Evolutionary conservation across 2,797 vertebrate genomes (phyloP), one percentile per base, ranked within the genome.

Genomic region (Tragopan temminckii): DNA sequence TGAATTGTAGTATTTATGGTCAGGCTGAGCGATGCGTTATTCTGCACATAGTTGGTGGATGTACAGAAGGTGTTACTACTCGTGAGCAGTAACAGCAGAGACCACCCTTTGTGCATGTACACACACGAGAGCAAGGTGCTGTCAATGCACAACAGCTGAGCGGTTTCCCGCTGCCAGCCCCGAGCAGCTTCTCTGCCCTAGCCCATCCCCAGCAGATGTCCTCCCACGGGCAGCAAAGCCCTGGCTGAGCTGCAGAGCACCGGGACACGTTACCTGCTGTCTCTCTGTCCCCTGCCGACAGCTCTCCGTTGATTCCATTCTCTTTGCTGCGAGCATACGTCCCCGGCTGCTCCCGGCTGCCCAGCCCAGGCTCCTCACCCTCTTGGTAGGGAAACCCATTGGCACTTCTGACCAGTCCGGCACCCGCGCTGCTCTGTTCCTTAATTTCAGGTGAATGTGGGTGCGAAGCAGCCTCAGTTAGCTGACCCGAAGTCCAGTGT

Each of bases 281-380:
- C 95, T 99, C 98, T 82, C 98, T 98, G 38, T 98, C 99, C 71
- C 98, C 98, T 1, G 98, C 97, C 3, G 97, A 98, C 71, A 99
- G 91, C 77, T 99, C 99, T 50, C 99, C 99, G 0, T 99, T 99
- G 97, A 99, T 99, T n/a, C 99, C 99, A 0, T 99, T 99, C 97
- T 99, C 99, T 97, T 98, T 98, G 96, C 98, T 98, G 52, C 96
- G 92, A 18, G 98, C 87, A 75, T 98, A 99, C 6, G 98, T 85
- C 77, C 96, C 96, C 35, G 83, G 98, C 86, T 98, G 98, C 77
- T 94, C 98, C 27, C 62, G 98, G 67, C 82, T 89, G 94, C 71
- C 98, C 92, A 98, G 99, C 97, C 97, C 98, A 35, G 94, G 95
- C 62, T 97, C 98, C 90, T 97, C 97, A 3, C 98, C 98, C 97